A percentile compares a stretch with the other conserved stretches of the same genome.
These are phyloP conservation scores for Teinopalpus imperialis DNA, from an alignment of 2,888 invertebrate species.

Conservation along the genomic window DNA sequence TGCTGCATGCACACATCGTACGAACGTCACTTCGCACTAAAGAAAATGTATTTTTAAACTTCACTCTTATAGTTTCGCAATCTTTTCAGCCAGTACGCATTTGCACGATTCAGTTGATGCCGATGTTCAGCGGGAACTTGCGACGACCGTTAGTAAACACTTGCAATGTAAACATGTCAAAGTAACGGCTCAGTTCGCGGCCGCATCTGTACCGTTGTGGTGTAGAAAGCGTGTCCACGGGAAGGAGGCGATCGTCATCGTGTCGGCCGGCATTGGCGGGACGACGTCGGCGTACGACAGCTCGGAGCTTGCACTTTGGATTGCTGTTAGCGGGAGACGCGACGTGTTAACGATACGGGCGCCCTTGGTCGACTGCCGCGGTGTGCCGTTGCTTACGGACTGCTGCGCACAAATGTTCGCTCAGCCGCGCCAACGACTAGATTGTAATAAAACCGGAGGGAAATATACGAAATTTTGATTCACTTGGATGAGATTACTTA, in stretches of 20 bases:
- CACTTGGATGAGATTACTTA: conserved; percentile 38
- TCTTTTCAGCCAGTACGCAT: conserved; percentile 63
- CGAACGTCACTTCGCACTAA: conserved; percentile 66
- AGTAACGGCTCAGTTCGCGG: conserved; percentile 57
- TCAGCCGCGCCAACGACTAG: conserved; percentile 26
- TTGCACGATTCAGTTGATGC: conserved; percentile 58
- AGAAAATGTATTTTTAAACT: conserved; percentile 81
- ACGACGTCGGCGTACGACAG: conserved; percentile 32
- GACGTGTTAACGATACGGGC: conserved; percentile 59
- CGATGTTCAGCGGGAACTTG: conserved; percentile 56
- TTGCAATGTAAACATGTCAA: conserved; percentile 56
- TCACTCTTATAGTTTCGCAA: conserved; percentile 78
- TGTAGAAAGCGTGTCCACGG: conserved; percentile 60
- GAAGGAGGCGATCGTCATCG: conserved; percentile 51
- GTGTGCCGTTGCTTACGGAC: conserved; percentile 48
- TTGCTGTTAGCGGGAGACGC: conserved; percentile 31
- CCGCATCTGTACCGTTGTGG: conserved; percentile 58
- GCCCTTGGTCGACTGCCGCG: conserved; percentile 47
- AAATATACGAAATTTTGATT: conserved; percentile 39
- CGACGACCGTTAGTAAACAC: conserved; percentile 51
- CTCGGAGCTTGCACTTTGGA: conserved; percentile 12
- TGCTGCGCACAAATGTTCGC: conserved; percentile 39
- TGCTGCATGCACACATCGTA: conserved; percentile 76
- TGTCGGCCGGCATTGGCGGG: conserved; percentile 37
- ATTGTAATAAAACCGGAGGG: conserved; percentile 36